Base-by-base conservation (phyloP, 2,888 invertebrate species). In the Mythimna lalbum region DNA sequence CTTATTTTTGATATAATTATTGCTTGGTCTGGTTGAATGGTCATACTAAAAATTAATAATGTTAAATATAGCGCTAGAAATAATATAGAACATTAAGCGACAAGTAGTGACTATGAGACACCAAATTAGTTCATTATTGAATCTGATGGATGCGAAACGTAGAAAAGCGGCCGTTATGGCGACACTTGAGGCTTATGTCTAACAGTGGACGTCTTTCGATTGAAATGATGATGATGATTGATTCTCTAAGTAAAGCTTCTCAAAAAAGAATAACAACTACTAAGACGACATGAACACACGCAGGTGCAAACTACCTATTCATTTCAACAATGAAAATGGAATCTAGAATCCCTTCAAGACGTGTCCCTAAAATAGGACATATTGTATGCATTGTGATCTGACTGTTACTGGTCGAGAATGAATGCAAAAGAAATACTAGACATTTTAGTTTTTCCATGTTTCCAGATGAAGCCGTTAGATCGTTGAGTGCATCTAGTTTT, bases 311-410 rank as follows among this genome's bases (percentile, higher is more conserved):
- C 4, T 27, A 17, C 6, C 1, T 7, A 21, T 9, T 2, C 7
- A 36, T 52, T 53, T 27, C 2, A 57, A 47, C 1, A 50, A 31
- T 23, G 14, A 19, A 4, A 7, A 49, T 17, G 31, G 50, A 39
- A 50, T 36, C 17, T 27, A n/a, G 9, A 12, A 50, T 27, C 4
- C 3, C 2, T 4, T 17, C 12, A 0, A 49, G 9, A 27, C 31
- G 61, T 49, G 21, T 36, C 70, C 56, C 72, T 64, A 63, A 78
- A 78, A 69, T 56, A 49, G 55, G 27, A 73, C 63, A 71, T 69
- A 53, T 49, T 74, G 77, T 77, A 82, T 82, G 83, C 78, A 83
- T 76, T 84, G 78, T 78, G 69, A 80, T 82, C 31, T 10, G 66
- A 66, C 53, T 12, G 80, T 78, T 77, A 78, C 80, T 78, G 76